phyloP scores from a whole-genome alignment of 2,113 vertebrate species.

The Capreolus pygargus region DNA sequence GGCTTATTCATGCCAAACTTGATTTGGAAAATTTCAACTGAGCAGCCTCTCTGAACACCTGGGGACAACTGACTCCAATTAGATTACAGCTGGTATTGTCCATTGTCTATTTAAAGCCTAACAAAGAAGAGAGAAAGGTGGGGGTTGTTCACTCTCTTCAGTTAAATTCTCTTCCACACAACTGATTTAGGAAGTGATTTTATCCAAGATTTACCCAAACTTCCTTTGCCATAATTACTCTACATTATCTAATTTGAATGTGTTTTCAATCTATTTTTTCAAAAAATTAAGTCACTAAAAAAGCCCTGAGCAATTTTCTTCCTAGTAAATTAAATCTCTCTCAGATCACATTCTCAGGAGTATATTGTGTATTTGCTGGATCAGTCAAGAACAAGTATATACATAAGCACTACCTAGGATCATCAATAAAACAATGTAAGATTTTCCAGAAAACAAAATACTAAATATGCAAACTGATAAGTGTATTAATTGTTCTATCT shows the following conservation, averaged over 20 bases:
- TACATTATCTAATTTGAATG: not conserved
- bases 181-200: constrained; percentile 3
- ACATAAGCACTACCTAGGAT: not conserved
- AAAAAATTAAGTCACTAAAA: constrained; percentile 26
- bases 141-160: not conserved
- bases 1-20: not conserved
- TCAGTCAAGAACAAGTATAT: not conserved
- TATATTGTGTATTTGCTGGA: not conserved
- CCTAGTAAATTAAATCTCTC: not conserved
- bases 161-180: not conserved
- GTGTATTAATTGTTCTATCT: not conserved
- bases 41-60: not conserved
- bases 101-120: not conserved
- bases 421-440: not conserved
- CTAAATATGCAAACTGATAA: not conserved
- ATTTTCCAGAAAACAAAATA: constrained; percentile 37
- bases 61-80: not conserved
- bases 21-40: not conserved
- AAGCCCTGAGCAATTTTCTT: not conserved
- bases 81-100: not conserved
- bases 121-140: not conserved
- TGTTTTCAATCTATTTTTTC: constrained; percentile 30
- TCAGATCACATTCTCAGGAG: not conserved
- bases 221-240: constrained; percentile 31
- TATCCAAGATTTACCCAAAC: not conserved